phyloP scores from a whole-genome alignment of 2,113 vertebrate species.

The Pygoscelis antarcticus region DNA sequence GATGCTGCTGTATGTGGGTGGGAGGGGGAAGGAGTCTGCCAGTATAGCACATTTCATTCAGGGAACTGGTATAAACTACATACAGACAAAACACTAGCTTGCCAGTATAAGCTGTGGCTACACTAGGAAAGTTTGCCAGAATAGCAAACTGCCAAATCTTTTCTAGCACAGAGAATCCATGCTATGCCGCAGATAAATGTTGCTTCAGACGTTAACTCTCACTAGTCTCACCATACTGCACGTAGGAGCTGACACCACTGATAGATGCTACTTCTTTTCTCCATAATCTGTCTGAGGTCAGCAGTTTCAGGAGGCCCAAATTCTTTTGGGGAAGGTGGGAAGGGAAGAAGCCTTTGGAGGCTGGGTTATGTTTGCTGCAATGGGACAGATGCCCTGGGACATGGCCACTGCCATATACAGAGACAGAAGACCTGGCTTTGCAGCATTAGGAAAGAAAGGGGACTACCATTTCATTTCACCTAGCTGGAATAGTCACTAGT shows the following conservation, averaged over 20 bases:
- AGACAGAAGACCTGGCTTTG: background rate
- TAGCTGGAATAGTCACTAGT: background rate
- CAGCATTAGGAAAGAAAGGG: background rate
- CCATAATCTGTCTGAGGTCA: background rate
- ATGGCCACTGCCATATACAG: background rate
- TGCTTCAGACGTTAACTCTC: slow-evolving; percentile 55
- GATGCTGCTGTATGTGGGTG: slow-evolving; percentile 55
- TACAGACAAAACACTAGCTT: slow-evolving; percentile 67
- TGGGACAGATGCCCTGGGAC: background rate
- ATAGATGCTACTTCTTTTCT: background rate
- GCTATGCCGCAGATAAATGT: slow-evolving; percentile 55
- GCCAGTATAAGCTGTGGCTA: slow-evolving; percentile 69
- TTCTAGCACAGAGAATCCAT: slow-evolving; percentile 51
- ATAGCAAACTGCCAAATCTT: slow-evolving; percentile 57
- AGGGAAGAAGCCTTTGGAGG: background rate
- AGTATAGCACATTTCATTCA: slow-evolving; percentile 61
- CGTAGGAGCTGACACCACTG: background rate
- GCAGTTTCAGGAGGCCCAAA: background rate
- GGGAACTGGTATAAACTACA: slow-evolving; percentile 66
- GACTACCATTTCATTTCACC: background rate
- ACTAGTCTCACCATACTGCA: background rate
- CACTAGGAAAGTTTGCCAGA: slow-evolving; percentile 49
- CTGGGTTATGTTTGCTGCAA: background rate
- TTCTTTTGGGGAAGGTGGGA: background rate
- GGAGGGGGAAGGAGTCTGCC: slow-evolving; percentile 45